Conservation (phyloP, 1,140 invertebrate species). For the Atopsyche davidsoni region DNA sequence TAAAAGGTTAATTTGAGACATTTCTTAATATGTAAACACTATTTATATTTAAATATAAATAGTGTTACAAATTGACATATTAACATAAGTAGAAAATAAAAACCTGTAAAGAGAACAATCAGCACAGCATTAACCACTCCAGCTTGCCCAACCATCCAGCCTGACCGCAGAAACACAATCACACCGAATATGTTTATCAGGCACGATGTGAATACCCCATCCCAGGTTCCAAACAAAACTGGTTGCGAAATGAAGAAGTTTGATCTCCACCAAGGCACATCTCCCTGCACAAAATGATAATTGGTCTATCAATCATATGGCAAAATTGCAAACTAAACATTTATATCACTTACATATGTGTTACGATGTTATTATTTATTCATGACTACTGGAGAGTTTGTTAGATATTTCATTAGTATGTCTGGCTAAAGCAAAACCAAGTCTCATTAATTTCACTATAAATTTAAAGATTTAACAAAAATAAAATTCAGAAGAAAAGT, state of each 20-base stretch:
- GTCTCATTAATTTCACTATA: too few relatives aligned
- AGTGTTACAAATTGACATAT: background rate
- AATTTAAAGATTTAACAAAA: too few relatives aligned
- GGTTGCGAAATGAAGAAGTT: conserved; percentile 91
- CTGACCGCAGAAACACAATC: conserved; percentile 91
- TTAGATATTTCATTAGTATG: too few relatives aligned
- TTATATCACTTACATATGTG: too few relatives aligned
- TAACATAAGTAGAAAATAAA: background rate
- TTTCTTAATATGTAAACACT: too few relatives aligned
- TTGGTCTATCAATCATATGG: too few relatives aligned
- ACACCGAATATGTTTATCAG: conserved; percentile 97
- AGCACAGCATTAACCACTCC: conserved; percentile 82
- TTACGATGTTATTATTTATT: too few relatives aligned
- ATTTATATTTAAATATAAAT: too few relatives aligned
- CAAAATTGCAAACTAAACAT: too few relatives aligned
- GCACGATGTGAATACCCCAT: conserved; percentile 91
- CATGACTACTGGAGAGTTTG: too few relatives aligned
- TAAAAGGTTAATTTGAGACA: conserved; percentile 49
- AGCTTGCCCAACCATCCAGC: conserved; percentile 95
- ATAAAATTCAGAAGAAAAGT: too few relatives aligned
- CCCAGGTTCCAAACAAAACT: conserved; percentile 94
- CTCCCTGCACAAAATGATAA: conserved; percentile 57
- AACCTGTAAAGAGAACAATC: conserved; percentile 81
- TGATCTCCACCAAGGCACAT: conserved; percentile 85
- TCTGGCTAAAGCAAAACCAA: too few relatives aligned